Evolutionary conservation across 23 tunicate genomes (phyloP).

Genomic region (Styela plicata): DNA sequence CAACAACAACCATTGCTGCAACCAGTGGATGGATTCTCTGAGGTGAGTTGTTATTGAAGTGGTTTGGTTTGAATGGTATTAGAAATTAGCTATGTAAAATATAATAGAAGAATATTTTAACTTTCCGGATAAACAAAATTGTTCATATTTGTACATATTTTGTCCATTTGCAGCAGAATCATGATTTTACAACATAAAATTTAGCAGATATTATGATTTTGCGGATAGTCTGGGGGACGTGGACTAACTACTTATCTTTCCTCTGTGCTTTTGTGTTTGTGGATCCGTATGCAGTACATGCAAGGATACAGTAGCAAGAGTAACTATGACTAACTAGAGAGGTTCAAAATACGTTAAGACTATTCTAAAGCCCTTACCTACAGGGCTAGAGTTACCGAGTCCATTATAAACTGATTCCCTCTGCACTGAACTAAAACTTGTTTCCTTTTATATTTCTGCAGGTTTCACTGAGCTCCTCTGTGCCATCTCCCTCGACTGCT

Average conservation of each 20-base stretch:
- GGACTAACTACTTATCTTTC: too few species aligned
- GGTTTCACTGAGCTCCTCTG: slow-evolving; percentile 22
- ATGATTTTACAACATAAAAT: not conserved
- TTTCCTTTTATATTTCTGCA: slow-evolving; percentile 2
- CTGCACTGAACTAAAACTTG: not conserved
- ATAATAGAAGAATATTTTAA: not conserved
- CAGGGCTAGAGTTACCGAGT: not conserved
- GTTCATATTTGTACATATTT: too few species aligned
- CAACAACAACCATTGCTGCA: not conserved
- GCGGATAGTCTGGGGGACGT: not conserved
- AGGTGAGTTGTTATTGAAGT: not conserved
- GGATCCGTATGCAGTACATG: too few species aligned
- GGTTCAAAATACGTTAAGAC: too few species aligned
- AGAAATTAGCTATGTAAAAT: not conserved
- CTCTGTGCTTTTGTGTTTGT: too few species aligned
- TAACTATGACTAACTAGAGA: too few species aligned
- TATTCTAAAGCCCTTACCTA: not conserved
- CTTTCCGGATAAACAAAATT: too few species aligned
- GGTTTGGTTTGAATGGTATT: not conserved
- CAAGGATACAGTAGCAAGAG: too few species aligned
- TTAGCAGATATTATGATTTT: not conserved
- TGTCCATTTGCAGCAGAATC: not conserved
- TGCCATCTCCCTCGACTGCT: slow-evolving; percentile 12
- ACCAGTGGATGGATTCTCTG: not conserved
- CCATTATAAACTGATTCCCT: not conserved